Evolutionary conservation across 2,113 vertebrate genomes (phyloP).

Genomic region (Nyctibius bracteatus): DNA sequence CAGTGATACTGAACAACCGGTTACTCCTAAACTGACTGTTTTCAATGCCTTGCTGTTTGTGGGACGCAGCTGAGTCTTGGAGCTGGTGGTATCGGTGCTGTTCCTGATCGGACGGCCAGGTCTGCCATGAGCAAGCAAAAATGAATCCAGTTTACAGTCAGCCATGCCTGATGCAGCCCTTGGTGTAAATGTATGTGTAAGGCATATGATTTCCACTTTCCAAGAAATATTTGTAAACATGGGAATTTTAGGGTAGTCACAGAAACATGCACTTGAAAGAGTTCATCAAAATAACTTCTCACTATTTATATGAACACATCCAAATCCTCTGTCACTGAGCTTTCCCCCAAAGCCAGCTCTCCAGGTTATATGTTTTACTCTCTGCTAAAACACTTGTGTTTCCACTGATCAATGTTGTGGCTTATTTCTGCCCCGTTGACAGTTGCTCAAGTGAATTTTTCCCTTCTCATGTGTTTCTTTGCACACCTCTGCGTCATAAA

Average conservation of each 20-base stretch:
- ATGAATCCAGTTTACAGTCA: not conserved
- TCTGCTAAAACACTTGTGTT: not conserved
- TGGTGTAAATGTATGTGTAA: not conserved
- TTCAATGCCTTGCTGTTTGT: not conserved
- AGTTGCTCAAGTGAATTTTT: not conserved
- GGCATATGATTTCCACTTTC: not conserved
- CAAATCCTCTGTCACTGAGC: not conserved
- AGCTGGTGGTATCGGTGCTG: rapidly evolving
- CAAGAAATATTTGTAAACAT: not conserved
- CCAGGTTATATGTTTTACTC: not conserved
- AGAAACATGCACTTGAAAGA: not conserved
- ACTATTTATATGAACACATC: not conserved
- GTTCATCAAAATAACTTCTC: not conserved
- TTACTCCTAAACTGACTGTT: not conserved
- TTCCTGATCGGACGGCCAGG: not conserved
- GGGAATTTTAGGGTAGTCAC: not conserved
- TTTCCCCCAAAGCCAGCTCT: not conserved
- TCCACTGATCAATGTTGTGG: not conserved
- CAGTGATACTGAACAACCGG: not conserved
- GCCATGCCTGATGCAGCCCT: not conserved
- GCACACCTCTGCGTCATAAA: not conserved
- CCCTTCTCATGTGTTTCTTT: not conserved
- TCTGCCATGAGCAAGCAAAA: not conserved
- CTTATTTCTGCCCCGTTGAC: not conserved
- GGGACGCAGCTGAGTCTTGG: not conserved